Evolutionary conservation across 2,113 vertebrate species (phyloP).

Genomic region (Nothocercus julius): DNA sequence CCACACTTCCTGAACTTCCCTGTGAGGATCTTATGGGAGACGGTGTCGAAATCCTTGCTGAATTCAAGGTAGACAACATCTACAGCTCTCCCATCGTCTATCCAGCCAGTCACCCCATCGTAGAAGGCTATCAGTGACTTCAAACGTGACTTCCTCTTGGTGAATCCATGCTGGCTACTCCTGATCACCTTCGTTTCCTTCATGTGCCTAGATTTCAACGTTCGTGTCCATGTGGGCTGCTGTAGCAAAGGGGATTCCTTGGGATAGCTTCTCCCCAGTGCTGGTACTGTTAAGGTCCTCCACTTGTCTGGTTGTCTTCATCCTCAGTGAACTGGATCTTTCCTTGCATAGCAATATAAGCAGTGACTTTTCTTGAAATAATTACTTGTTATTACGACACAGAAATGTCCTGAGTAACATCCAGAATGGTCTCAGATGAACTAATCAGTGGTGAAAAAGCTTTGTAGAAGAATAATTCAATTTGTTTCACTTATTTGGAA

Average conservation of each 20-base stretch:
- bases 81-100: no score
- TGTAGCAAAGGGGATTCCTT: neutral
- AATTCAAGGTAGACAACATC: no score
- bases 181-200: no score
- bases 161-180: no score
- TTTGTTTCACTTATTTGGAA: neutral
- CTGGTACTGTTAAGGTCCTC: neutral
- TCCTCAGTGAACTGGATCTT: neutral
- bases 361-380: neutral
- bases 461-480: neutral
- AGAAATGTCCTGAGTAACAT: neutral
- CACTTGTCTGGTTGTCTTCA: neutral
- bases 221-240: neutral
- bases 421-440: neutral
- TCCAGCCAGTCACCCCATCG: no score
- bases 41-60: no score
- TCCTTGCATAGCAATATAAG: neutral
- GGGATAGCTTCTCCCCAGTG: neutral
- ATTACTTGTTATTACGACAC: neutral
- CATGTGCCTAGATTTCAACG: neutral
- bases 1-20: no score
- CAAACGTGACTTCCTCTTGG: no score
- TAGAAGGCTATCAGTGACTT: no score
- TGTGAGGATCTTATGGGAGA: no score
- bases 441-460: neutral